Evolutionary conservation across 2,888 invertebrate species (phyloP).

Genomic region (Sesia bembeciformis): DNA sequence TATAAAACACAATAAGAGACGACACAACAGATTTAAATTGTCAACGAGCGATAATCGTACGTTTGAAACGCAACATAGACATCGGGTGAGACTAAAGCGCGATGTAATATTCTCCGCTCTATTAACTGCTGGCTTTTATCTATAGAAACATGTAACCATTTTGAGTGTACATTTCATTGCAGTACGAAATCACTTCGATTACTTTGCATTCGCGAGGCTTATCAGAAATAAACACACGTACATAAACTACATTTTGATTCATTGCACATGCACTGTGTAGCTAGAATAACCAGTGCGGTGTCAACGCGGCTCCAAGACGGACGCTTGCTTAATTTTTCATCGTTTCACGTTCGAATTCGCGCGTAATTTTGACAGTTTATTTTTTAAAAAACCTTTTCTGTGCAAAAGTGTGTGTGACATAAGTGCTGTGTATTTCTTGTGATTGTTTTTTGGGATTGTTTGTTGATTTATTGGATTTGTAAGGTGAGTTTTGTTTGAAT

Average conservation of each 20-base stretch:
- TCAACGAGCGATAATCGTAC: too few species aligned
- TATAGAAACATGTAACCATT: too few species aligned
- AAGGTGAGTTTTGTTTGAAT: neutral
- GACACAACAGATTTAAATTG: too few species aligned
- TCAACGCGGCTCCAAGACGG: slow-evolving; percentile 25
- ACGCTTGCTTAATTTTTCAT: slow-evolving; percentile 21
- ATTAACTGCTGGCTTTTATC: too few species aligned
- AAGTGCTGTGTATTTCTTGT: neutral
- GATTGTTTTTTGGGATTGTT: slow-evolving; percentile 3
- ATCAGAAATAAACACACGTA: neutral
- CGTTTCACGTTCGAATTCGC: slow-evolving; percentile 13
- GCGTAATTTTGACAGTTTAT: slow-evolving; percentile 4
- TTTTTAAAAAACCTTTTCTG: neutral
- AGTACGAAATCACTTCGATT: too few species aligned
- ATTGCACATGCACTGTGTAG: neutral
- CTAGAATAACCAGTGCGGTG: slow-evolving; percentile 22
- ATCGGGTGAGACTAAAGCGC: too few species aligned
- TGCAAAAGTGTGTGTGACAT: neutral
- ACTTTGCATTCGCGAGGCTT: neutral
- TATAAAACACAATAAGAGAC: too few species aligned
- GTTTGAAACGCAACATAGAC: too few species aligned
- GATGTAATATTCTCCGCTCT: too few species aligned
- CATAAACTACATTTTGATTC: neutral
- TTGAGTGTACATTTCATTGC: too few species aligned
- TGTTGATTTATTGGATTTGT: neutral